Base-by-base conservation (phyloP, 2,113 vertebrate species). In the Festucalex cinctus region DNA sequence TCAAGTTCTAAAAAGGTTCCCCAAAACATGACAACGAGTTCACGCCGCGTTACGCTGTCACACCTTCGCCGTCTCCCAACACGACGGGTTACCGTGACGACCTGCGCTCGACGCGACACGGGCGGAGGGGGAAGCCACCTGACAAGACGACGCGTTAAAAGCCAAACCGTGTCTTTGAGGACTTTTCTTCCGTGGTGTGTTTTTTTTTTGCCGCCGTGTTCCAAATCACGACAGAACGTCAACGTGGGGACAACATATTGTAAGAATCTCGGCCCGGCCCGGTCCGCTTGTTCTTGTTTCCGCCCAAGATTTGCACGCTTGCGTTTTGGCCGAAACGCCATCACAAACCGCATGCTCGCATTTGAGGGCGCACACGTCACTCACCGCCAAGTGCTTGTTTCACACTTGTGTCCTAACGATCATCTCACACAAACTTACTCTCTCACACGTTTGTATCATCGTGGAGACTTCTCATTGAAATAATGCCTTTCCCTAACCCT, bases 381-480 rank as follows among this genome's bases (percentile, higher is more conserved):
- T 68, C 73, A 74, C 83, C 66, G 76, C 88, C 92, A 93, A 94
- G 89, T 92, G 89, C 90, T 91, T 88, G 75, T 82, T 80, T 80
- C 69, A 78, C 69, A 85, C 76, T 57, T 86, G 77, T 87, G 79
- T 22, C 81, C 74, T 0, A 48, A 41, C 39, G 43, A 46, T 17
- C 5, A 14, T 1, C 9, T 39, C 10, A 39, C 37, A 39, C 37
- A 39, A 7, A 8, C 37, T 39, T 9, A 14, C 43, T 16, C 14
- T 6, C 16, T 2, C 28, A 14, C 5, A 46, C 5, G 3, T 5
- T 32, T 32, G 28, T 32, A 32, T 32, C 28, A 4, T 32, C 2
- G 28, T 32, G 28, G 28, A 4, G 28, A 32, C 28, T 2, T 32
- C 28, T 32, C 28, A 32, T 32, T 32, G 2, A 32, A 2, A 32